A percentile compares a stretch with the other conserved stretches of the same genome.
These are phyloP conservation scores for Tromatobia lineatoria DNA, from an alignment of 2,888 invertebrate genomes.

Conservation along the genomic window DNA sequence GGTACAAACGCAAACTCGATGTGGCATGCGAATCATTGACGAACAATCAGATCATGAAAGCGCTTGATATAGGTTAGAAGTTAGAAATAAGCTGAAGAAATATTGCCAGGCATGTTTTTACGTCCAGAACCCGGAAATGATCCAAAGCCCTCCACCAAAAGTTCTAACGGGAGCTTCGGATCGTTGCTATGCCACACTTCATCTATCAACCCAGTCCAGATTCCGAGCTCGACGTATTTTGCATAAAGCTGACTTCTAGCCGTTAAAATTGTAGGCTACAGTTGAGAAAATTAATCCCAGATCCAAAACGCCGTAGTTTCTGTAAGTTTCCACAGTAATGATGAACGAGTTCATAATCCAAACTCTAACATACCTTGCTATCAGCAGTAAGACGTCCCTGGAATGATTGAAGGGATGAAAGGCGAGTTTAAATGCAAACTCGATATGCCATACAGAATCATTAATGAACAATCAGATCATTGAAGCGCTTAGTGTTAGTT, in stretches of 20 bases:
- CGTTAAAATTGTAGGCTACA: conserved; percentile 58
- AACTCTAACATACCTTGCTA: neutral
- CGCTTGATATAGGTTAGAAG: too few relatives aligned
- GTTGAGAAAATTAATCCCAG: conserved; percentile 21
- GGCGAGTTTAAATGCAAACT: neutral
- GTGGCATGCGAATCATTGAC: conserved; percentile 4
- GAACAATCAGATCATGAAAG: neutral
- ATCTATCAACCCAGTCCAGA: conserved; percentile 32
- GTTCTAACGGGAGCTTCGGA: neutral
- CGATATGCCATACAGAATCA: neutral
- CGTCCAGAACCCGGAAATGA: neutral
- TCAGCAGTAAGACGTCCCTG: neutral
- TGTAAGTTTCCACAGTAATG: conserved; percentile 21
- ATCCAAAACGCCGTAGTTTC: conserved; percentile 42
- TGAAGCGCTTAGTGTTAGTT: neutral
- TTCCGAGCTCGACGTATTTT: conserved; percentile 33
- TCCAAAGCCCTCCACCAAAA: too few relatives aligned
- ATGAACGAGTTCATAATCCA: neutral
- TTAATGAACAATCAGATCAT: conserved; percentile 8
- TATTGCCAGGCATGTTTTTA: conserved; percentile 58
- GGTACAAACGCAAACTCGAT: neutral
- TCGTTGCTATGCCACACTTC: conserved; percentile 38
- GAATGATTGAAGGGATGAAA: conserved; percentile 3
- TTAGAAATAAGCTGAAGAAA: conserved; percentile 29
- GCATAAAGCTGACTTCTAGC: conserved; percentile 55